These are phyloP conservation scores for Paracentrotus lividus DNA, from an alignment of 53 echinoderm and acorn worm genomes.

Conservation along the genomic window DNA sequence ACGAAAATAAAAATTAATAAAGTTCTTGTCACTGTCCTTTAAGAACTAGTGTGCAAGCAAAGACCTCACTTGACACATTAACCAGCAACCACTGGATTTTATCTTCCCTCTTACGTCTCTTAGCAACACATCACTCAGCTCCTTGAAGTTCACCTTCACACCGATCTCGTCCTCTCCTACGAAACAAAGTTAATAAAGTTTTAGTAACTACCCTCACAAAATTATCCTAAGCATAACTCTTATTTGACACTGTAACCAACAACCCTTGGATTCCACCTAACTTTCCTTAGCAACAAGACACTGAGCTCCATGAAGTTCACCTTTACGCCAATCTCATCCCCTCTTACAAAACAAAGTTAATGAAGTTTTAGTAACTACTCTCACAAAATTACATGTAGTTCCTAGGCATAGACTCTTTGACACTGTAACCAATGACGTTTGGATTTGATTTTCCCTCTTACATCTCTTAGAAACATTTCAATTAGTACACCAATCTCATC, in stretches of 20 bases:
- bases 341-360: constrained; percentile 51
- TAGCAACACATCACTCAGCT: constrained; percentile 91
- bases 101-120: constrained; percentile 98
- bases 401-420: too few species aligned
- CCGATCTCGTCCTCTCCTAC: constrained; percentile 82
- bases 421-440: constrained; percentile 99
- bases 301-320: constrained; percentile 96
- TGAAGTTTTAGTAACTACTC: background rate
- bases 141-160: constrained; percentile 95
- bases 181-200: background rate
- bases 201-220: too few species aligned
- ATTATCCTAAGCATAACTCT: too few species aligned
- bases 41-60: too few species aligned
- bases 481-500: constrained; percentile 89
- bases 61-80: too few species aligned
- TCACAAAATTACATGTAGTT: too few species aligned
- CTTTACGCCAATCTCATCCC: constrained; percentile 85
- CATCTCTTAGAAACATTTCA: constrained; percentile 94
- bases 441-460: constrained; percentile 91
- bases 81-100: constrained; percentile 94
- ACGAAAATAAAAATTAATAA: constrained; percentile 7
- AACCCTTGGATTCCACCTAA: constrained; percentile 91
- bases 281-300: constrained; percentile 93
- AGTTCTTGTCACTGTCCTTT: too few species aligned
- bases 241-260: too few species aligned